Conservation (phyloP, 2,888 invertebrate species). For the Palloptera scutellata region DNA sequence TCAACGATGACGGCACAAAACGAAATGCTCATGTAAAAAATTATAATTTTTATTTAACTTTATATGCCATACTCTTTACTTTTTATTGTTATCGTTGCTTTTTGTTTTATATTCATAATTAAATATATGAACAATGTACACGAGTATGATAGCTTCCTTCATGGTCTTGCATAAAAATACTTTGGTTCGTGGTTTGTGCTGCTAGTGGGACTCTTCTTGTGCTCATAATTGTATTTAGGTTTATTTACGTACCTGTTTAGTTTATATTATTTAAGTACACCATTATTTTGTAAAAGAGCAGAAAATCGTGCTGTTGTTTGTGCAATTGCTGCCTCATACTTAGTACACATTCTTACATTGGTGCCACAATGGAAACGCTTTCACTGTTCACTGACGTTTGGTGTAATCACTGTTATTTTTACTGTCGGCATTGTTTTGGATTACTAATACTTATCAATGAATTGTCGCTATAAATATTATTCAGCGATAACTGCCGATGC, state of each 20-base stretch:
- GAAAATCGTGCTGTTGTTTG: background rate
- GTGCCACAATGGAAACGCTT: background rate
- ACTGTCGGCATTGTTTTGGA: background rate
- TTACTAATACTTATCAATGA: background rate
- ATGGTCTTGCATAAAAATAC: too few relatives aligned
- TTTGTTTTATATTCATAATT: background rate
- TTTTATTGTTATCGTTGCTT: slow-evolving; percentile 2
- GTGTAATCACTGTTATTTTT: background rate
- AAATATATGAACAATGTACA: too few relatives aligned
- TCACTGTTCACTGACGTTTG: background rate
- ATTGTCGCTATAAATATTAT: background rate
- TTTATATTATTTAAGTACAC: slow-evolving; percentile 2
- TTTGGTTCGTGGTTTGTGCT: too few relatives aligned
- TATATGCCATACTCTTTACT: slow-evolving; percentile 1
- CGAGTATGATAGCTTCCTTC: too few relatives aligned
- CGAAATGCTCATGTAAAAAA: slow-evolving; percentile 17
- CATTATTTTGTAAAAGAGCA: slow-evolving; percentile 19
- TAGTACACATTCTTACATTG: background rate
- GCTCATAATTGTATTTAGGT: slow-evolving; percentile 1
- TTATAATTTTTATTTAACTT: slow-evolving; percentile 9
- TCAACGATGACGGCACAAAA: background rate
- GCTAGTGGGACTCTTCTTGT: too few relatives aligned
- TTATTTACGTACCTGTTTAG: slow-evolving; percentile 19
- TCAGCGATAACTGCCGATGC: too few relatives aligned
- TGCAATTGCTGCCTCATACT: too few relatives aligned